A percentile compares a stretch with the other conserved stretches of the same genome.
phyloP scores from a whole-genome alignment of 2,113 vertebrate genomes.

The Ptychochromis oligacanthus region DNA sequence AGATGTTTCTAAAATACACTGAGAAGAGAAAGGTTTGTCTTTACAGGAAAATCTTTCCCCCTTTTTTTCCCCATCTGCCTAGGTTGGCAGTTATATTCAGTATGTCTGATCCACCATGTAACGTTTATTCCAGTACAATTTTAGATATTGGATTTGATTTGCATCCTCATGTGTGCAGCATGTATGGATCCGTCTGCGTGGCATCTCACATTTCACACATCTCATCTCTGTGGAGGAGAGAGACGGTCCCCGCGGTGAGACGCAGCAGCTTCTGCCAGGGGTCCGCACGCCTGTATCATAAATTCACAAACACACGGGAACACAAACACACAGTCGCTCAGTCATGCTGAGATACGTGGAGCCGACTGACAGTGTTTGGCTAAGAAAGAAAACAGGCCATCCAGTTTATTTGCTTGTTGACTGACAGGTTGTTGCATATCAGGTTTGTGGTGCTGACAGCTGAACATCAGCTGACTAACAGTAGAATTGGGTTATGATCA shows the following conservation, averaged over 20 bases:
- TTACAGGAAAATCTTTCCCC: not conserved
- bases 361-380: conserved; percentile 40
- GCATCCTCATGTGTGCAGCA: conserved; percentile 45
- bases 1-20: not conserved
- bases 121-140: conserved; percentile 22
- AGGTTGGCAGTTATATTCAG: not conserved
- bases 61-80: not conserved
- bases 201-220: conserved; percentile 53
- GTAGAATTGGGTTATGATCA: conserved; percentile 44
- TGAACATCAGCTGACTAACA: conserved; percentile 27
- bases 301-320: conserved; percentile 32
- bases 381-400: conserved; percentile 11
- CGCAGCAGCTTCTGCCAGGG: conserved; percentile 35
- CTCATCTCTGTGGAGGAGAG: conserved; percentile 33
- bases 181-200: conserved; percentile 33
- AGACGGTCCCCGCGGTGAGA: conserved; percentile 37
- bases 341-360: conserved; percentile 36
- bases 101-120: conserved; percentile 19
- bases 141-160: conserved; percentile 50
- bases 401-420: conserved; percentile 35
- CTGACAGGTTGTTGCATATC: conserved; percentile 37
- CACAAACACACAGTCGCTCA: conserved; percentile 25
- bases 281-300: conserved; percentile 32
- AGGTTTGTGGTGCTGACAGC: conserved; percentile 22
- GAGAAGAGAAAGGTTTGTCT: not conserved